A percentile compares a stretch with the other conserved stretches of the same genome.
Conservation (phyloP, 2,888 invertebrate genomes). For the Erebia epiphron region DNA sequence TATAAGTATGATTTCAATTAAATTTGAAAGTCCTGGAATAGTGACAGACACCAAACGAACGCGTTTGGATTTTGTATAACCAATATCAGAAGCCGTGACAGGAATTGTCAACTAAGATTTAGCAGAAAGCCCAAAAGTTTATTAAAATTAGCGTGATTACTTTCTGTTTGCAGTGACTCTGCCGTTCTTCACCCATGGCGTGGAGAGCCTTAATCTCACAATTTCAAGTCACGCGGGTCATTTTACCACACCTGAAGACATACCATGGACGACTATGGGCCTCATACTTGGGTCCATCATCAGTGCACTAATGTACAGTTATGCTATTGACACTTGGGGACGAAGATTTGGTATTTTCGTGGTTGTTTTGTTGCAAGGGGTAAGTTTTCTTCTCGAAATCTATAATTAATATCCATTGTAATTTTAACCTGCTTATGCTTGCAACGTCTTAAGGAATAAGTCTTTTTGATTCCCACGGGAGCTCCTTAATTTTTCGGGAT, state of each 20-base stretch:
- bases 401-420: neutral
- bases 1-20: too few species aligned
- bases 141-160: neutral
- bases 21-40: too few species aligned
- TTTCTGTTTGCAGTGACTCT: constrained; percentile 58
- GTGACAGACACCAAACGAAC: too few species aligned
- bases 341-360: constrained; percentile 59
- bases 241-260: constrained; percentile 49
- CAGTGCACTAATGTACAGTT: constrained; percentile 56
- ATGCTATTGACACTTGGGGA: constrained; percentile 55
- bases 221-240: constrained; percentile 59
- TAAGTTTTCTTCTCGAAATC: constrained; percentile 51
- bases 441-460: too few species aligned
- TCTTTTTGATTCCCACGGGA: too few species aligned
- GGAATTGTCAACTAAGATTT: too few species aligned
- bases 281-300: constrained; percentile 54
- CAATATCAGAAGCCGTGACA: too few species aligned
- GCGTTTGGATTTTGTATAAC: too few species aligned
- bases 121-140: too few species aligned
- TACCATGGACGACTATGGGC: constrained; percentile 62
- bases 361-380: constrained; percentile 66
- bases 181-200: constrained; percentile 70
- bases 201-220: constrained; percentile 58
- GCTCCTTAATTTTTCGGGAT: too few species aligned
- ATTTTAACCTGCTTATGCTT: too few species aligned